Evolutionary conservation across 2,797 vertebrate species (phyloP), one percentile per base, ranked within the genome.

Genomic region (Neomorphus geoffroyi): DNA sequence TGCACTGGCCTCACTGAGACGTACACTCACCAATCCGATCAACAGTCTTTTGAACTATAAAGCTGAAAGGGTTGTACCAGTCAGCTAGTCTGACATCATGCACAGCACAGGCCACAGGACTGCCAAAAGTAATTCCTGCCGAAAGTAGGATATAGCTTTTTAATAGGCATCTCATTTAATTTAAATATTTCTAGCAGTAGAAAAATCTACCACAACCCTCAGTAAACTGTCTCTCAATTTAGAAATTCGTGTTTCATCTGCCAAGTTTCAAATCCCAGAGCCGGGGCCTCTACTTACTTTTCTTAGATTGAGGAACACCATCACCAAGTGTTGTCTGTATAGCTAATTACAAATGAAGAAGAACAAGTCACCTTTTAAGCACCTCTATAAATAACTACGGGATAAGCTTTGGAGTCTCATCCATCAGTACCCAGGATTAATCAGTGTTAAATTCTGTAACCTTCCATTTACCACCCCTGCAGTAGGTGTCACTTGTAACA

Each of bases 121-220:
- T 64, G 56, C 67, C 60, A 56, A 80, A 93, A 92, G 69, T 81
- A 81, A 94, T 80, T 90, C 70, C 83, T 85, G 56, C 37, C 60
- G 79, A 70, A 93, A 86, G 62, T 19, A 88, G 70, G 81, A 86
- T 69, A 54, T 48, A 92, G 86, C 72, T 93, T 94, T 94, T 90
- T 86, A 94, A 82, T 65, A 92, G 51, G 41, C 60, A 90, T 94
- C 77, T 81, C 66, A 79, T 86, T 94, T 88, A 56, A 94, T 86
- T 93, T 94, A 90, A 94, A 92, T 74, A 93, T 75, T 95, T 95
- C 53, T 83, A 93, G 60, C 70, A 84, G 78, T 5, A 86, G 88
- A 88, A 94, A 94, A 93, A 82, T 67, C 60, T 73, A 93, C 73
- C 66, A 78, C 87, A 91, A 56, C 16, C 51, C 58, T 88, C 79